Conservation (phyloP, 1,140 invertebrate species). For the Orius insidiosus region DNA sequence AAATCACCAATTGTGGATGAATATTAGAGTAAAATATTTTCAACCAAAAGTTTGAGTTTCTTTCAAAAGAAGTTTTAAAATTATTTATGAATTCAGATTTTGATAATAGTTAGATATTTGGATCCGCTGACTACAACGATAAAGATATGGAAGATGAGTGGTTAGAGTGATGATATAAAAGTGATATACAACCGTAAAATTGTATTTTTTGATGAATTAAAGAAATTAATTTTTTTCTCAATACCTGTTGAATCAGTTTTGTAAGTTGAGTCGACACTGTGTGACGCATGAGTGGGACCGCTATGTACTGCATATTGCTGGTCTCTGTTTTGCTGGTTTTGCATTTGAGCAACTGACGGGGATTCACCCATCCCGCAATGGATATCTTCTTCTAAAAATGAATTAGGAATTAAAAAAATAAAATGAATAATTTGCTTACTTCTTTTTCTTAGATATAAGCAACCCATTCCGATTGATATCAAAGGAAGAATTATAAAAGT, state of each 20-base stretch:
- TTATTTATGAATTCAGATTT: too few species aligned
- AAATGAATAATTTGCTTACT: constrained; percentile 22
- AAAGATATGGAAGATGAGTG: too few species aligned
- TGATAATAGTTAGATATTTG: too few species aligned
- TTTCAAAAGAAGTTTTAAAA: too few species aligned
- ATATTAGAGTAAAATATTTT: too few species aligned
- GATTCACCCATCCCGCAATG: constrained; percentile 25
- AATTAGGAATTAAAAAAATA: constrained; percentile 8
- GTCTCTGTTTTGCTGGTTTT: constrained; percentile 56
- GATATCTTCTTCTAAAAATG: constrained; percentile 8
- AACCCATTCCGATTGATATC: constrained; percentile 25
- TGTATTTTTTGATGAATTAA: too few species aligned
- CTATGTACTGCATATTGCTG: constrained; percentile 41
- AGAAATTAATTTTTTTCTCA: neutral
- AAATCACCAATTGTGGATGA: too few species aligned
- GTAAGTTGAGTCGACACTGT: constrained; percentile 30
- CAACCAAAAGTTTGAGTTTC: too few species aligned
- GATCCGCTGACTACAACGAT: too few species aligned
- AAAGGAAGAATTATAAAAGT: neutral
- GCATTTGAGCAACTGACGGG: constrained; percentile 49
- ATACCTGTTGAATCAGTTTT: constrained; percentile 29
- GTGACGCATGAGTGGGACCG: constrained; percentile 22
- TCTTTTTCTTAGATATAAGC: constrained; percentile 30
- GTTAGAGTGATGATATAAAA: too few species aligned
- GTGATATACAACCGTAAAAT: too few species aligned